phyloP scores from a whole-genome alignment of 2,888 invertebrate species.

The Thymelicus lineola region DNA sequence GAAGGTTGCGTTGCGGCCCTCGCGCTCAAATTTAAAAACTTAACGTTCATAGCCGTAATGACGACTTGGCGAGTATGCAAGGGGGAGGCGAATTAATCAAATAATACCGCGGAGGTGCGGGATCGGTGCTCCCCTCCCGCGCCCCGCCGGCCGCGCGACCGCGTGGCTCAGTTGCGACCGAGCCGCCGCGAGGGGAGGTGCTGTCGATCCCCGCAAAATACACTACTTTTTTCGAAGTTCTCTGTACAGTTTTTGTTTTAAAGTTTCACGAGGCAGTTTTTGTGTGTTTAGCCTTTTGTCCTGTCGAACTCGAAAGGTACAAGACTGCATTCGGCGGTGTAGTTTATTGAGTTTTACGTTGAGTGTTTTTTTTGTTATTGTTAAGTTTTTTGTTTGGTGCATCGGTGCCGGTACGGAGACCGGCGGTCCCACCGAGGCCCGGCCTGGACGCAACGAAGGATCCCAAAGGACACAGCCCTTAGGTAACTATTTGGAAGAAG shows the following conservation, averaged over 20 bases:
- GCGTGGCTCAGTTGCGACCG: conserved; percentile 83
- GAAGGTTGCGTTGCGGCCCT: conserved; percentile 82
- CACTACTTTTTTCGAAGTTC: conserved; percentile 84
- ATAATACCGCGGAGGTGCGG: conserved; percentile 80
- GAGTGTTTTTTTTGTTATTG: conserved; percentile 83
- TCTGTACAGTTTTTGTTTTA: conserved; percentile 78
- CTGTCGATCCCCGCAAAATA: conserved; percentile 71
- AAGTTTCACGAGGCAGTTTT: conserved; percentile 79
- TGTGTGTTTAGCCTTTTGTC: conserved; percentile 73
- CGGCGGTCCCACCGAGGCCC: conserved; percentile 75
- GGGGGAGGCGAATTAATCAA: conserved; percentile 86
- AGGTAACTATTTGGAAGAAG: conserved; percentile 73
- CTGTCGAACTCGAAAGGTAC: conserved; percentile 68
- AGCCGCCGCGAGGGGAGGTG: conserved; percentile 79
- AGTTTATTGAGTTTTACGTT: conserved; percentile 77
- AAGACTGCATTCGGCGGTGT: conserved; percentile 71
- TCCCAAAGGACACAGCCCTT: conserved; percentile 80
- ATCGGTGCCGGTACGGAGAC: conserved; percentile 80
- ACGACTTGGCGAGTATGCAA: conserved; percentile 83
- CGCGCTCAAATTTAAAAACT: conserved; percentile 83
- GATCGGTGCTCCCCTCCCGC: conserved; percentile 52
- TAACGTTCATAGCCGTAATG: conserved; percentile 78
- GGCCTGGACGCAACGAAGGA: conserved; percentile 76
- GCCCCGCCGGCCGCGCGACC: conserved; percentile 61
- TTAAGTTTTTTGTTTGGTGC: conserved; percentile 85